Base-by-base conservation (phyloP, 2,888 invertebrate genomes). In the Ametastegia equiseti region DNA sequence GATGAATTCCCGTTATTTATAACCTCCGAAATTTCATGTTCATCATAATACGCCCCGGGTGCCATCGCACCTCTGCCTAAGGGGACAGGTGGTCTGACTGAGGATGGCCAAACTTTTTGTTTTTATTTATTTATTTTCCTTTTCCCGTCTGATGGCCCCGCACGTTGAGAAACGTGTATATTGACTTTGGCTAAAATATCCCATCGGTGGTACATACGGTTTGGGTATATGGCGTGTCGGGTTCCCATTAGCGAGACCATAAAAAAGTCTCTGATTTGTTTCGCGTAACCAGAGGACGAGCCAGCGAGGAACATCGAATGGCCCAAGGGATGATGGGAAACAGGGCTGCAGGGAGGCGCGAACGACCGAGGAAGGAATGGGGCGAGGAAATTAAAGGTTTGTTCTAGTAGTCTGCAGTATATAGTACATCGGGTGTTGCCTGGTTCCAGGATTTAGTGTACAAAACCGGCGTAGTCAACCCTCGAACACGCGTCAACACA, bases 181-280 rank as follows among this genome's bases (percentile, higher is more conserved):
- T 65, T 65, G 65, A 65, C 33, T 65, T 65, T 39, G 33, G 33
- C n/a, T 36, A 36, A 65, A 36, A 65, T 47, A 54, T 78, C 60
- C 36, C 54, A 36, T 60, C 60, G 57, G 78, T 80, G 65, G 45
- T 80, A 79, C 36, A 81, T 80, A 79, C 36, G 77, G 60, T 63
- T 36, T 42, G 23, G 42, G 65, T 54, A 50, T 54, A 30, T 80
- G 50, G 63, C 81, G 65, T 78, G 77, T 33, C 65, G 77, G 75
- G n/a, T 33, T 63, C 77, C 81, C 81, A 65, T 81, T 63, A 81
- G 81, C 45, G 50, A 57, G 36, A 33, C 23, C 57, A 45, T 73
- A 73, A 80, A 73, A 81, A 77, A 81, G 63, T 77, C 60, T 39
- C 81, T 81, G 81, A 81, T 81, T 81, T 81, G 81, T 79, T 81